Percentiles rank a stretch among this genome's conserved stretches.
phyloP scores from a whole-genome alignment of 2,797 vertebrate genomes.

The Alauda arvensis region DNA sequence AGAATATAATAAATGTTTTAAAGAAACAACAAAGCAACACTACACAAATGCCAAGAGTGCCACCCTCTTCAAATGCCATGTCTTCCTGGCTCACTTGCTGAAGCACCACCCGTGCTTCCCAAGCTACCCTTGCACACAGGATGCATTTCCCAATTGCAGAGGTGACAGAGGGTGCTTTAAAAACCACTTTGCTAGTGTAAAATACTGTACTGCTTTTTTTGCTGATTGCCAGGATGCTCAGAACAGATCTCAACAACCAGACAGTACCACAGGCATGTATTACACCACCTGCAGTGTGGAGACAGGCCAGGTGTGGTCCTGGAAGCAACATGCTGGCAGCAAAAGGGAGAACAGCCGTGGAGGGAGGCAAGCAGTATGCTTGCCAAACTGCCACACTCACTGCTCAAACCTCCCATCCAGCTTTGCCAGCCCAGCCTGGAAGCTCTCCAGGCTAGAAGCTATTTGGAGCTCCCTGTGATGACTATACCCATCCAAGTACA shows the following conservation, averaged over 20 bases:
- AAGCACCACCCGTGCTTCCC: rapidly evolving
- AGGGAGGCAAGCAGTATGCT: neutral
- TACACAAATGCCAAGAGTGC: neutral
- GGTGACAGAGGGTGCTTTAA: neutral
- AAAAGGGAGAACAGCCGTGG: neutral
- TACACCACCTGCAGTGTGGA: neutral
- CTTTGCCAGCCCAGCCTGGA: neutral
- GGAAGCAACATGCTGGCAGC: neutral
- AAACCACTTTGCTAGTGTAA: neutral
- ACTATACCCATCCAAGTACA: neutral
- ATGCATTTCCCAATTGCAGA: neutral
- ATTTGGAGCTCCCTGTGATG: neutral
- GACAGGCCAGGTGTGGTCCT: neutral
- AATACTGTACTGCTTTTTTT: neutral
- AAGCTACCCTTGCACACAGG: neutral
- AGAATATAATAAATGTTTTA: neutral
- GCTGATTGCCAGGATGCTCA: neutral
- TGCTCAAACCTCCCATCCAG: neutral
- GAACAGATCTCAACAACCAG: neutral
- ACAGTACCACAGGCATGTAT: neutral
- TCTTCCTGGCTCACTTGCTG: neutral
- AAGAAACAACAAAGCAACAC: neutral
- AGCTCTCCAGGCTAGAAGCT: neutral
- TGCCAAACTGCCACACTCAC: neutral
- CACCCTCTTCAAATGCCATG: neutral